These are phyloP conservation scores for Dolichotis patagonum DNA, from an alignment of 2,113 vertebrate genomes.

Conservation along the genomic window DNA sequence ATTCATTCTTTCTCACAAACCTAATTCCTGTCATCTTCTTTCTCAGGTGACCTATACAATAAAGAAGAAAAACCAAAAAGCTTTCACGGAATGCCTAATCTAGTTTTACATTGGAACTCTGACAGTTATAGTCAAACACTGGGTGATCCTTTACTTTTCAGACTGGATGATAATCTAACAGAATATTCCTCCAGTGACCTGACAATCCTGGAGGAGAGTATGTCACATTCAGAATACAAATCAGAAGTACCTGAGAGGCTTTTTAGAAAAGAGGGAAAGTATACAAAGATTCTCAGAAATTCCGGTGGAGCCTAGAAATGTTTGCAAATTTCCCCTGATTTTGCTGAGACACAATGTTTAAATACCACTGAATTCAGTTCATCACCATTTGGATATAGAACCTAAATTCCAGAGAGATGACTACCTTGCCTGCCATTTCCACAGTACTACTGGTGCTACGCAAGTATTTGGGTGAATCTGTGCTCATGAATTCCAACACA, in stretches of 20 bases:
- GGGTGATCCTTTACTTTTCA: not conserved
- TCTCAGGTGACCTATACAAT: not conserved
- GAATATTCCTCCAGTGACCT: not conserved
- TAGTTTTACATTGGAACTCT: not conserved
- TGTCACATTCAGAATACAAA: not conserved
- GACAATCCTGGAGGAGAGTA: not conserved
- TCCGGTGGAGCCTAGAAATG: not conserved
- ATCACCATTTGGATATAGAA: not conserved
- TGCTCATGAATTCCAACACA: not conserved
- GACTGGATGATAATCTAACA: not conserved
- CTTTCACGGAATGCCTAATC: not conserved
- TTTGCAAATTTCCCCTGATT: not conserved
- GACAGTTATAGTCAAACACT: not conserved
- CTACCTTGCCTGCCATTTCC: not conserved
- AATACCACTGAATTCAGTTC: not conserved
- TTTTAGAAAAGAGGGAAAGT: not conserved
- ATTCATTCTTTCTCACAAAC: not conserved
- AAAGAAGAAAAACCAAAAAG: slow-evolving; percentile 1
- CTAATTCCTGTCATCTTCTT: not conserved
- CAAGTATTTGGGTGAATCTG: not conserved
- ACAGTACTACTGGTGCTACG: not conserved
- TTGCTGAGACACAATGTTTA: not conserved
- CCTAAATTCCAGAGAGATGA: not conserved
- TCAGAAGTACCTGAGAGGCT: not conserved
- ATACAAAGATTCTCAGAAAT: not conserved